Conservation (phyloP, 1,140 invertebrate species). For the Brachionus paranguensis region DNA sequence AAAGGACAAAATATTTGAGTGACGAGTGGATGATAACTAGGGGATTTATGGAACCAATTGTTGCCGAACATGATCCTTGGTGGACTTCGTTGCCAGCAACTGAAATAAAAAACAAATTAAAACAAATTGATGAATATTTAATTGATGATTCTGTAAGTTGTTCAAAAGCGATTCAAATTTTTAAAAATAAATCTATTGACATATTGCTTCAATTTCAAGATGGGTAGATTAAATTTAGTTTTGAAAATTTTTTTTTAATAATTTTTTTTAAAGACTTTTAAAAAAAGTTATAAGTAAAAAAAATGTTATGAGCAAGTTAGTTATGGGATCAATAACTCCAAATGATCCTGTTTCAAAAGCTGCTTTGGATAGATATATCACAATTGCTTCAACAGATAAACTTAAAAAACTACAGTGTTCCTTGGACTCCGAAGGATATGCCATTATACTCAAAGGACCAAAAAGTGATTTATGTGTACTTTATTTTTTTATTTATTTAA, state of each 20-base stretch:
- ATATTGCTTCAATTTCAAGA: neutral
- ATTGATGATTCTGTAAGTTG: neutral
- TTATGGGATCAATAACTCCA: neutral
- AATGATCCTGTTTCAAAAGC: neutral
- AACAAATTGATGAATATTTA: neutral
- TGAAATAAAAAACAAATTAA: neutral
- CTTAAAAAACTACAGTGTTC: slow-evolving; percentile 25
- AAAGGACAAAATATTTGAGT: slow-evolving; percentile 40
- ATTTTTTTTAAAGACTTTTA: neutral
- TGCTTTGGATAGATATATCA: slow-evolving; percentile 5
- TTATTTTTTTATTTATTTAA: neutral
- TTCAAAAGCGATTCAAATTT: neutral
- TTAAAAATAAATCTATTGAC: slow-evolving; percentile 6
- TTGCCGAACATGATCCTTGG: neutral
- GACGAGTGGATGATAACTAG: slow-evolving; percentile 37
- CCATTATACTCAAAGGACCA: neutral
- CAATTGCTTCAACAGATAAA: neutral
- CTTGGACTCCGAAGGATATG: slow-evolving; percentile 28
- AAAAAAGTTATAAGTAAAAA: slow-evolving; percentile 34
- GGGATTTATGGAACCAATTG: neutral
- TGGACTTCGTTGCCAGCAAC: neutral
- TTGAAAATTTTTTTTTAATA: neutral
- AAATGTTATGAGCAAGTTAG: slow-evolving; percentile 14
- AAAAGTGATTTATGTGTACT: neutral
- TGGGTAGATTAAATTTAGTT: neutral